These are phyloP conservation scores for Poeciliopsis gracilis DNA, from an alignment of 2,797 vertebrate species.

Conservation along the genomic window DNA sequence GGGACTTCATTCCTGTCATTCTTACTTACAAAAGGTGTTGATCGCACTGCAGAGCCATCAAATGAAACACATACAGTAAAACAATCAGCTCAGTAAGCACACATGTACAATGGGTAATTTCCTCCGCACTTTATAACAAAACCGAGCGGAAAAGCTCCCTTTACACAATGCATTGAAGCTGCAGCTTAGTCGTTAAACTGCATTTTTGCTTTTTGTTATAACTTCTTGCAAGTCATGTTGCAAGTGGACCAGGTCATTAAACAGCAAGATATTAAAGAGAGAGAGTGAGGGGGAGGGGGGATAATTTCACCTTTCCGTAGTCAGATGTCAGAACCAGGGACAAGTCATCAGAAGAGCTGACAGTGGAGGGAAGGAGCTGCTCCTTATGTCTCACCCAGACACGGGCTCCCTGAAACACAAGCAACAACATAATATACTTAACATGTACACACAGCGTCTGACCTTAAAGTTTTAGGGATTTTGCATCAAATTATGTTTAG, in stretches of 20 bases:
- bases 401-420: slow-evolving; percentile 83
- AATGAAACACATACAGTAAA: slow-evolving; percentile 48
- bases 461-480: not conserved
- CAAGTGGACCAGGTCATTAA: not conserved
- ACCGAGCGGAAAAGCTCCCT: slow-evolving; percentile 4
- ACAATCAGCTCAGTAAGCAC: slow-evolving; percentile 35
- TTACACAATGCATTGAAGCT: not conserved
- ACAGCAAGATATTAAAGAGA: not conserved
- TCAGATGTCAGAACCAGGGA: slow-evolving; percentile 83
- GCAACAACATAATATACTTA: slow-evolving; percentile 43
- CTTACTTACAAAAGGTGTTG: slow-evolving; percentile 74
- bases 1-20: slow-evolving; percentile 76
- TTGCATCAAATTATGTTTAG: not conserved
- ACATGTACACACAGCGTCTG: slow-evolving; percentile 41
- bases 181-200: not conserved
- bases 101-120: slow-evolving; percentile 12
- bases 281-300: too few relatives aligned
- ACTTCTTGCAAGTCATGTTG: not conserved
- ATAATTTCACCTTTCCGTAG: slow-evolving; percentile 85
- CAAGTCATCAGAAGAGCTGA: slow-evolving; percentile 78
- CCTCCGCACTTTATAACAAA: slow-evolving; percentile 1
- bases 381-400: slow-evolving; percentile 88
- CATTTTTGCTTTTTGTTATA: not conserved
- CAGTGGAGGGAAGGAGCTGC: slow-evolving; percentile 85
- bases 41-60: slow-evolving; percentile 32